Percentiles rank a stretch among this genome's conserved stretches.
Evolutionary conservation across 2,888 invertebrate genomes (phyloP).

Genomic region (Hemicrepidius hirtus): DNA sequence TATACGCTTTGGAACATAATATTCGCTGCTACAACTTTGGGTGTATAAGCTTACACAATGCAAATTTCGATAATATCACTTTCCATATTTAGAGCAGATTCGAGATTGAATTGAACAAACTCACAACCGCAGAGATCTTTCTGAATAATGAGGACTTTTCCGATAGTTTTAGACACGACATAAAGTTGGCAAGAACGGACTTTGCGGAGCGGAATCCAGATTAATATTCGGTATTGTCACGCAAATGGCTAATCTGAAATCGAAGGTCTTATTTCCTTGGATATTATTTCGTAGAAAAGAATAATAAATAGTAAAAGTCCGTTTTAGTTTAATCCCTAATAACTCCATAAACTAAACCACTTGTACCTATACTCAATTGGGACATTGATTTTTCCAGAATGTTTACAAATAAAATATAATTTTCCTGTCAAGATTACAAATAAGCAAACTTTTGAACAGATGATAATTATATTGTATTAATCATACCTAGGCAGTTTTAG

Average conservation of each 20-base stretch:
- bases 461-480: too few relatives aligned
- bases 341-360: too few relatives aligned
- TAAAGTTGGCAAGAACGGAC: not conserved
- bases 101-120: not conserved
- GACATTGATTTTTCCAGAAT: too few relatives aligned
- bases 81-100: not conserved
- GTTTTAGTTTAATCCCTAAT: not conserved
- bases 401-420: too few relatives aligned
- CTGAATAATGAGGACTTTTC: slow-evolving; percentile 1
- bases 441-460: too few relatives aligned
- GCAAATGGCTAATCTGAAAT: slow-evolving; percentile 5
- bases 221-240: slow-evolving; percentile 13
- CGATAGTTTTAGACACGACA: slow-evolving; percentile 11
- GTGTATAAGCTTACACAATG: not conserved
- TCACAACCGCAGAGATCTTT: not conserved
- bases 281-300: not conserved
- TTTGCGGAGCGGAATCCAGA: not conserved
- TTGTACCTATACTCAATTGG: too few relatives aligned
- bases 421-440: too few relatives aligned
- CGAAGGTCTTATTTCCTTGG: not conserved
- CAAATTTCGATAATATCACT: not conserved
- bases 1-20: too few relatives aligned
- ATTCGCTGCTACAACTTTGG: too few relatives aligned
- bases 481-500: too few relatives aligned
- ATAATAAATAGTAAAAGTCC: not conserved